phyloP scores from a whole-genome alignment of 1,140 invertebrate genomes.

The Saccostrea glomerata region DNA sequence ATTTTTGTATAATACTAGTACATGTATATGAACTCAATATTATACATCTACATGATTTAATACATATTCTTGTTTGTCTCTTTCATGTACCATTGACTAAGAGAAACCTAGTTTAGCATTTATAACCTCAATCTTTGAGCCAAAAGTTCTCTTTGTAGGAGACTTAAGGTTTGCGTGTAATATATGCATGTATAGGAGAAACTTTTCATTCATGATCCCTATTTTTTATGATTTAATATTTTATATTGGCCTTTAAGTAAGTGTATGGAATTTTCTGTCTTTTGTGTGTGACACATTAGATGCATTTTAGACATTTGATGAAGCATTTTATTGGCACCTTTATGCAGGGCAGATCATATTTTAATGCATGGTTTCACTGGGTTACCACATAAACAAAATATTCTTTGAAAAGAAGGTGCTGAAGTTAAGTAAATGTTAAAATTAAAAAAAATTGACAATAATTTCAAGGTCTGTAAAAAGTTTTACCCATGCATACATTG shows the following conservation, averaged over 20 bases:
- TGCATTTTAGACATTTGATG: constrained; percentile 14
- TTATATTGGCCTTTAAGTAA: not conserved
- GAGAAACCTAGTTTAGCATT: not conserved
- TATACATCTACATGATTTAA: too few species aligned
- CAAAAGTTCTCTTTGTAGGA: not conserved
- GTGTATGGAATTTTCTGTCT: not conserved
- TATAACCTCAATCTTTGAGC: not conserved
- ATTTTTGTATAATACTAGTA: too few species aligned
- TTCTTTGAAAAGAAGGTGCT: not conserved
- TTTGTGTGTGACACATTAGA: not conserved
- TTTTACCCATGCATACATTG: not conserved
- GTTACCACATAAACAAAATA: constrained; percentile 9
- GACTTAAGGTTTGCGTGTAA: not conserved
- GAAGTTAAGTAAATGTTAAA: not conserved
- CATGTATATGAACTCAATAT: too few species aligned
- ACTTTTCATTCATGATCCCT: constrained; percentile 29
- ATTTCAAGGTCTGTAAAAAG: not conserved
- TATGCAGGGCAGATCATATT: not conserved
- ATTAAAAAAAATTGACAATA: not conserved
- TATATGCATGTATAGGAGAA: not conserved
- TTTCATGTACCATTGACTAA: not conserved
- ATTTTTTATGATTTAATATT: constrained; percentile 17
- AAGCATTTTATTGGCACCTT: not conserved
- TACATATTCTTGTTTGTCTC: too few species aligned
- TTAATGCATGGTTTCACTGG: not conserved